These are phyloP conservation scores for Therioaphis trifolii DNA, from an alignment of 2,888 invertebrate genomes.

Conservation along the genomic window DNA sequence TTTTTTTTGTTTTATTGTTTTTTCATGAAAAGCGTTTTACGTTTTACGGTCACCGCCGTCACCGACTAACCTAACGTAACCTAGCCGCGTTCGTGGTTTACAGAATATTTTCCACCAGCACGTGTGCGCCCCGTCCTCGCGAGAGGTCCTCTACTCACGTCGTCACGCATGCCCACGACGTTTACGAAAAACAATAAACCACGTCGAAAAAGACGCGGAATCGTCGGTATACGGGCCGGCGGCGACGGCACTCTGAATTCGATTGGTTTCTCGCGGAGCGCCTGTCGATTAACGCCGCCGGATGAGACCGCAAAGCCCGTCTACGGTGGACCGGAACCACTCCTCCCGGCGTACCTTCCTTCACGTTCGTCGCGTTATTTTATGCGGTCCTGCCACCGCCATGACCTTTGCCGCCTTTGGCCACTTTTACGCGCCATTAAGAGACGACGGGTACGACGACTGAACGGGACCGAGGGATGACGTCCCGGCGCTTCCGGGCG, in stretches of 20 bases:
- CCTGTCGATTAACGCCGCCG: slow-evolving; percentile 48
- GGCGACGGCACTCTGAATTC: neutral
- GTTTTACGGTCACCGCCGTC: too few relatives aligned
- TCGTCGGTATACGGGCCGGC: neutral
- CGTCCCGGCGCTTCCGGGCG: neutral
- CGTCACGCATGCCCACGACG: too few relatives aligned
- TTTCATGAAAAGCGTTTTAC: too few relatives aligned
- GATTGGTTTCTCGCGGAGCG: slow-evolving; percentile 30
- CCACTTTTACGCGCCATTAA: slow-evolving; percentile 38
- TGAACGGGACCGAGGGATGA: slow-evolving; percentile 32
- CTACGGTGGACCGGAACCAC: slow-evolving; percentile 35
- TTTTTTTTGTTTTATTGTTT: too few relatives aligned
- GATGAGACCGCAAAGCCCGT: slow-evolving; percentile 30
- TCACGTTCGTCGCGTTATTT: slow-evolving; percentile 14
- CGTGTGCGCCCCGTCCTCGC: too few relatives aligned
- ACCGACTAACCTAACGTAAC: too few relatives aligned
- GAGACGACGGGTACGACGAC: neutral
- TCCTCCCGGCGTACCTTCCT: too few relatives aligned
- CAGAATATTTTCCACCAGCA: too few relatives aligned
- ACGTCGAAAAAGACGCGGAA: neutral
- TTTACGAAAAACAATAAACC: too few relatives aligned
- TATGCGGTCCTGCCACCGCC: neutral
- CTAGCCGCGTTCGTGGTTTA: too few relatives aligned
- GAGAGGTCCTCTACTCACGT: neutral
- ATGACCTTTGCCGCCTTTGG: neutral